phyloP scores from a whole-genome alignment of 64 coral and sea anemone species.

The Exaiptasia diaphana region DNA sequence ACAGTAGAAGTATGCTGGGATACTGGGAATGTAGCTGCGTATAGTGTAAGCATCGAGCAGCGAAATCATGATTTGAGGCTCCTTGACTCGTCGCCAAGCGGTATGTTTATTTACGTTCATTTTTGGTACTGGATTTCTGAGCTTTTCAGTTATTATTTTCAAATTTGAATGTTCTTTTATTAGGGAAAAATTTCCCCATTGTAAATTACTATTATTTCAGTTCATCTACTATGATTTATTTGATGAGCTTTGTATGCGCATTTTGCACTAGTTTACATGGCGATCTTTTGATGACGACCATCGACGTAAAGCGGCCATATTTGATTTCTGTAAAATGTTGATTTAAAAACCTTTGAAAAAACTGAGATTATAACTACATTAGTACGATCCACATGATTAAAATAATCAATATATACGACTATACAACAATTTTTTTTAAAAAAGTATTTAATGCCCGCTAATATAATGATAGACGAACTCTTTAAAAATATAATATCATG shows the following conservation, averaged over 20 bases:
- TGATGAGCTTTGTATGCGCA: too few relatives aligned
- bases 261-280: too few relatives aligned
- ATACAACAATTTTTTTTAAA: not conserved
- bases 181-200: not conserved
- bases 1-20: slow-evolving; percentile 53
- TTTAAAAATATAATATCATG: not conserved
- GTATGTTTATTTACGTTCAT: not conserved
- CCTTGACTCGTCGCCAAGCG: slow-evolving; percentile 28
- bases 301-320: too few relatives aligned
- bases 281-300: too few relatives aligned
- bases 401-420: too few relatives aligned
- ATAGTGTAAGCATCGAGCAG: slow-evolving; percentile 11
- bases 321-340: too few relatives aligned
- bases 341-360: too few relatives aligned
- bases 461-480: not conserved
- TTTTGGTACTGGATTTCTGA: not conserved
- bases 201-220: not conserved
- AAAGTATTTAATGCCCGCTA: not conserved
- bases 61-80: slow-evolving; percentile 32
- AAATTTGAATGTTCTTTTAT: not conserved
- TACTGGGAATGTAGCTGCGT: slow-evolving; percentile 14
- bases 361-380: not conserved
- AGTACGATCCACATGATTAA: too few relatives aligned
- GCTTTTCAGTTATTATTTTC: not conserved
- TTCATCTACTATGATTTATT: too few relatives aligned